Evolutionary conservation across 2,888 invertebrate species (phyloP), one percentile per base, ranked within the genome.

Genomic region (Hymenopus coronatus): DNA sequence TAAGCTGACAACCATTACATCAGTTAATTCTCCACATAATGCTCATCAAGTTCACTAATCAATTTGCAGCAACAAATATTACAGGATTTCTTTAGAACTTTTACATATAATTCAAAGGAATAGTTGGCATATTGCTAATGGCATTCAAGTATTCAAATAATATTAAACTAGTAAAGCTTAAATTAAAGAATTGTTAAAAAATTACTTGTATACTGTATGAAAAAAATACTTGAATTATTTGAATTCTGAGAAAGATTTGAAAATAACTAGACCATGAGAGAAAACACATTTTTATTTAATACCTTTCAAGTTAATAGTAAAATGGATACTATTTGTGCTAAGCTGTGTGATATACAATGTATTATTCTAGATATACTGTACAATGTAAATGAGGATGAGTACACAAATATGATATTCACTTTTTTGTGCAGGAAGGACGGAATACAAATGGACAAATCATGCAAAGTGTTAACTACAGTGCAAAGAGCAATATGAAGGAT

Each of bases 401-500:
- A 20, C 54, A 70, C 8, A 70, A 70, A 20, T 20, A 20, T 25
- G 6, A 15, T 1, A 20, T 54, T 25, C 25, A 25, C 54, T 70
- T 70, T 70, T 70, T 20, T 70, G 54, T 70, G 20, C 1, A 20
- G 20, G 20, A 2, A 20, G 54, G 20, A 70, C 12, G 9, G 40
- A 40, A 40, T 40, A 40, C 40, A 40, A 40, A 40, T 40, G 40
- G 9, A 40, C 40, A 40, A 0, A 40, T 9, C 40, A 40, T 40
- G 40, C 40, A 40, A 40, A 40, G 12, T 40, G 9, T 1, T n/a
- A 20, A 91, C 91, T 97, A 99, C 94, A 98, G 96, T 93, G 98
- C 98, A 94, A 98, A 99, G 92, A 99, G 95, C 94, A 99, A 96
- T 93, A 99, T 95, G 96, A 99, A 99, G 91, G 98, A 98, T 96